Conservation (phyloP, 2,797 vertebrate genomes). For the Eutrigla gurnardus region DNA sequence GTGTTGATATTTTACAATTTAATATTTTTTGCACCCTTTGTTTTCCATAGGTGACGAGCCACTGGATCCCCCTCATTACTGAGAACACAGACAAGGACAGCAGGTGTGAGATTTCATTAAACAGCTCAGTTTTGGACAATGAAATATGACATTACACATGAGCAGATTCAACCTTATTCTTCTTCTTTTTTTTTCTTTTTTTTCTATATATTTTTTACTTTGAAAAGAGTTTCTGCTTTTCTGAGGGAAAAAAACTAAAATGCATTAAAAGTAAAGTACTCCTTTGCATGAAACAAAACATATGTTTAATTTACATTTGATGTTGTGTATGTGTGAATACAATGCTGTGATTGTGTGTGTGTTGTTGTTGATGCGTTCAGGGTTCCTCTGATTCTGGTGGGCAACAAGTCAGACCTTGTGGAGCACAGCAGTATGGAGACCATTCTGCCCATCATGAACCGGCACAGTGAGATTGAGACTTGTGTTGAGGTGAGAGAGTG, state of each 20-base stretch:
- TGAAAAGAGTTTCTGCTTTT: not conserved
- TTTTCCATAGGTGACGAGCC: conserved; percentile 90
- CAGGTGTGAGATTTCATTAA: conserved; percentile 84
- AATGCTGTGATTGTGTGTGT: not conserved
- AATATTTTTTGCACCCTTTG: not conserved
- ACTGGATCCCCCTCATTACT: conserved; percentile 98
- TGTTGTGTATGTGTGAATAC: not conserved
- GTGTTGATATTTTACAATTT: not conserved
- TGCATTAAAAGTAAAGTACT: not conserved
- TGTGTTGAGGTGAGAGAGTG: conserved; percentile 92
- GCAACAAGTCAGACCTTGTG: conserved; percentile 97
- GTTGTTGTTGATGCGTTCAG: conserved; percentile 70
- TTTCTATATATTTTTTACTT: not conserved
- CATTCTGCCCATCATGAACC: conserved; percentile 97
- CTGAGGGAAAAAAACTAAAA: not conserved
- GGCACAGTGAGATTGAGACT: conserved; percentile 96
- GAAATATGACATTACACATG: conserved; percentile 7
- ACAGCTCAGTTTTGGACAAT: not conserved
- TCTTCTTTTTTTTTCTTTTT: too few relatives aligned
- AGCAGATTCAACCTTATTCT: not conserved
- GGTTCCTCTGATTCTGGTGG: conserved; percentile 96
- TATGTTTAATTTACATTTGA: not conserved
- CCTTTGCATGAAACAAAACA: not conserved
- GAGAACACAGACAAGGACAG: conserved; percentile 98
- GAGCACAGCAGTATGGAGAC: conserved; percentile 98